Base-by-base conservation (phyloP, 2,113 vertebrate species). In the Strix aluco region DNA sequence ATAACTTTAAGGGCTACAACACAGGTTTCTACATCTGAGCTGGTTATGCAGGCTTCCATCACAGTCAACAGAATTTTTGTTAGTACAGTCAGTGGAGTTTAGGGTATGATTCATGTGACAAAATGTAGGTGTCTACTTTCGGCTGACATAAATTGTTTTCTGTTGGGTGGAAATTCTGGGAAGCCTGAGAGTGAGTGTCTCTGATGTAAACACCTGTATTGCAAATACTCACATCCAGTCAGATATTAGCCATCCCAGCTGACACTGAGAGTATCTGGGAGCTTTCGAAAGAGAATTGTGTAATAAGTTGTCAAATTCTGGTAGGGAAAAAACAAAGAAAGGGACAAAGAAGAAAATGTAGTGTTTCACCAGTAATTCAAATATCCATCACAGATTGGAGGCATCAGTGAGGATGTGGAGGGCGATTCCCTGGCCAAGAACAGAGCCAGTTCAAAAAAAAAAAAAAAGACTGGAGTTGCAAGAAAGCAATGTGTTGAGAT, bases 61-160 rank as follows among this genome's bases (percentile, higher is more conserved):
- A 42, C 26, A 88, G 47, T 51, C 65, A 95, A 81, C 27, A 89
- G 44, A 81, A 63, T 42, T 86, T 86, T 79, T 49, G 10, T 81
- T 77, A 83, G 22, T 22, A 18, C 11, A 81, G 13, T 55, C n/a
- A 30, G 38, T 55, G 38, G 38, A 71, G 32, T 59, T 88, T 25
- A 79, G 55, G 8, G 72, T 84, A 71, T 94, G 89, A 96, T 63
- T 95, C 86, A 94, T 81, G 59, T 59, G 65, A 47, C 13, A 94
- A 91, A 92, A 59, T 0, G 32, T 89, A 90, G 82, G 19, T 70
- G 55, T 83, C 42, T 72, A 32, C 61, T 93, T 85, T 66, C 62
- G 17, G n/a, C 80, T 79, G 40, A 75, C 38, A 69, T 44, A 84
- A 93, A 74, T 29, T 51, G 25, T 30, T 18, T 46, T 12, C 26